phyloP scores from a whole-genome alignment of 1,140 invertebrate species.

The Brachionus rotundiformis region DNA sequence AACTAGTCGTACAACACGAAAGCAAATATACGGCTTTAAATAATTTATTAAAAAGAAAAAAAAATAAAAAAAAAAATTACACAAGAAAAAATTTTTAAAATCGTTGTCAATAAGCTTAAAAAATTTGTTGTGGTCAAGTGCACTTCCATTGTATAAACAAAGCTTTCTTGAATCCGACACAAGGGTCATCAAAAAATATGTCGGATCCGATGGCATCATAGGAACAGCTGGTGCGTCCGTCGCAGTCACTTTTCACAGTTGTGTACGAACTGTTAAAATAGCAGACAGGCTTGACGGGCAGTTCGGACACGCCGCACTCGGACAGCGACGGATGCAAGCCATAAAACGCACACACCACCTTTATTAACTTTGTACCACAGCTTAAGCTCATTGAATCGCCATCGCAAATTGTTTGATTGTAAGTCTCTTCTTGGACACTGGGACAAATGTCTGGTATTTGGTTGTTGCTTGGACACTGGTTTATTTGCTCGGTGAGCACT shows the following conservation, averaged over 20 bases:
- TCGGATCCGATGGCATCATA: neutral
- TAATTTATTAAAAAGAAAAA: neutral
- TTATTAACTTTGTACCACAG: neutral
- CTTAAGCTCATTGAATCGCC: conserved; percentile 1
- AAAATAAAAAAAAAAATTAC: neutral
- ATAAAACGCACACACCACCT: conserved; percentile 18
- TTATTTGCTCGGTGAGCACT: neutral
- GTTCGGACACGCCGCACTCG: neutral
- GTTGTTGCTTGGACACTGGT: neutral
- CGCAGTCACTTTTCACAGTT: neutral
- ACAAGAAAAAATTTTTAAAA: neutral
- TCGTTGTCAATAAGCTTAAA: conserved; percentile 14
- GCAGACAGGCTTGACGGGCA: conserved; percentile 10
- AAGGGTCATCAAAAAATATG: conserved; percentile 24
- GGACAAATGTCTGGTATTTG: conserved; percentile 26
- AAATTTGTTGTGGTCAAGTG: neutral
- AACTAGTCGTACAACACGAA: conserved; percentile 1
- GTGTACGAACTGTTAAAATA: conserved; percentile 34
- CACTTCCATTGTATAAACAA: conserved; percentile 41
- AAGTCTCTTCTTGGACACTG: neutral
- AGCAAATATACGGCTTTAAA: conserved; percentile 10
- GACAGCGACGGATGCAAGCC: conserved; percentile 29
- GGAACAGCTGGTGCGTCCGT: neutral
- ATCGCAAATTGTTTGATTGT: conserved; percentile 20
- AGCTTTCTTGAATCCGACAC: conserved; percentile 41